These are phyloP conservation scores for Barypeithes pellucidus DNA, from an alignment of 2,888 invertebrate genomes.

Conservation along the genomic window DNA sequence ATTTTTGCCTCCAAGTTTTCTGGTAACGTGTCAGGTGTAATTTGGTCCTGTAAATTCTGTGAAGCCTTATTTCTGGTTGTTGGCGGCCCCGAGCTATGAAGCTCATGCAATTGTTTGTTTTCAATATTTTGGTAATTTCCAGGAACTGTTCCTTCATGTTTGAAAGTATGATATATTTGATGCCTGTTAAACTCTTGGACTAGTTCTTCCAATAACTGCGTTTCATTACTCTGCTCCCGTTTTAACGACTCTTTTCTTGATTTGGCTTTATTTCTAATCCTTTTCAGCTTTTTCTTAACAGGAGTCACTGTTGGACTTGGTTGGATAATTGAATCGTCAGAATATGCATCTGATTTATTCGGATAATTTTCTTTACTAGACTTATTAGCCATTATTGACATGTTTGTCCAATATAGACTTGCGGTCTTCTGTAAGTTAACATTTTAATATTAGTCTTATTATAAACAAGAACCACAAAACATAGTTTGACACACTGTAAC, in stretches of 20 bases:
- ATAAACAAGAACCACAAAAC: too few species aligned
- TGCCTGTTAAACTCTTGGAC: constrained; percentile 6
- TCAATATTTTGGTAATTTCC: background rate
- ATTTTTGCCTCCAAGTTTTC: background rate
- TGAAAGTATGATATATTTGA: background rate
- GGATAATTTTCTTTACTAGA: background rate
- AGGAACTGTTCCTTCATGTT: background rate
- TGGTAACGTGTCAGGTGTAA: background rate
- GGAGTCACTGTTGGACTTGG: background rate
- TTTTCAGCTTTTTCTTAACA: constrained; percentile 11
- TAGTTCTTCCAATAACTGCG: background rate
- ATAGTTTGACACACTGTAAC: too few species aligned
- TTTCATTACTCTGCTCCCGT: background rate
- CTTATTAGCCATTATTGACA: background rate
- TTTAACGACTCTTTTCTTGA: background rate
- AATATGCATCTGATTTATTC: background rate
- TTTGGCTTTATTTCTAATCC: background rate
- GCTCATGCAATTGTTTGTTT: background rate
- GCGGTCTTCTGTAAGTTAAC: too few species aligned
- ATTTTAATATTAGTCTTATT: too few species aligned
- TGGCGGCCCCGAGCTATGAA: background rate
- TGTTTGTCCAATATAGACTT: background rate
- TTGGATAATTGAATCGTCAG: constrained; percentile 15
- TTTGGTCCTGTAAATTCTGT: background rate
- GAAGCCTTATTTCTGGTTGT: too few species aligned